phyloP scores from a whole-genome alignment of 2,113 vertebrate species.

The Nerophis ophidion region DNA sequence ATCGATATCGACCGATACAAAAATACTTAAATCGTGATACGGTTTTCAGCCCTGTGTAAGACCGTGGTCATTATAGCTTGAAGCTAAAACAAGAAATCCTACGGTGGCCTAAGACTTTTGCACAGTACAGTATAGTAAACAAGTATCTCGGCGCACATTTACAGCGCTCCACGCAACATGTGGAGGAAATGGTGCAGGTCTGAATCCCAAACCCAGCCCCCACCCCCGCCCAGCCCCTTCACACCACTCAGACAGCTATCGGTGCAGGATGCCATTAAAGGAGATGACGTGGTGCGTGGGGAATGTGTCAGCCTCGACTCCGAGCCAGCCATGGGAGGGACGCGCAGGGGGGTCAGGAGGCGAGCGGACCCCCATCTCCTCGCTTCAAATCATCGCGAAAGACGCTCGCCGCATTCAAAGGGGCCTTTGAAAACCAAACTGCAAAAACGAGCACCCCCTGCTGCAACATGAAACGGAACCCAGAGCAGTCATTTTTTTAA shows the following conservation, averaged over 20 bases:
- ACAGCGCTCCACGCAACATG: slow-evolving; percentile 4
- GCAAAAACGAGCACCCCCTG: neutral
- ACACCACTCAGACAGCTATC: neutral
- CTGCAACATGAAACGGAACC: slow-evolving; percentile 10
- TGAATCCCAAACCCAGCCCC: slow-evolving; percentile 19
- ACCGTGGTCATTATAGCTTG: too few species aligned
- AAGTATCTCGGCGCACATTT: slow-evolving; percentile 6
- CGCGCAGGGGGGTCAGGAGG: neutral
- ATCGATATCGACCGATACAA: too few species aligned
- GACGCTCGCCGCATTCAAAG: slow-evolving; percentile 2
- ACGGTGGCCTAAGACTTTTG: neutral
- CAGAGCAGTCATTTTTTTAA: neutral
- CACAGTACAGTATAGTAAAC: slow-evolving; percentile 10
- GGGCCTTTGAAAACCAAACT: slow-evolving; percentile 7
- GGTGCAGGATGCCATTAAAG: slow-evolving; percentile 27
- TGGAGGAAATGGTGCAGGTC: slow-evolving; percentile 37
- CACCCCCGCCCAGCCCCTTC: neutral
- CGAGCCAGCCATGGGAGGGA: slow-evolving; percentile 22
- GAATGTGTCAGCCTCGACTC: slow-evolving; percentile 47
- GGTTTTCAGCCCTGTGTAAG: too few species aligned
- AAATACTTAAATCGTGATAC: too few species aligned
- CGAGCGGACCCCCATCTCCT: slow-evolving; percentile 12
- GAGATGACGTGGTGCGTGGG: slow-evolving; percentile 31
- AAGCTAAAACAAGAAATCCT: neutral
- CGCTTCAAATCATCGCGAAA: neutral